phyloP scores from a whole-genome alignment of 2,797 vertebrate species.

The Enteromius afrohamiltoni region DNA sequence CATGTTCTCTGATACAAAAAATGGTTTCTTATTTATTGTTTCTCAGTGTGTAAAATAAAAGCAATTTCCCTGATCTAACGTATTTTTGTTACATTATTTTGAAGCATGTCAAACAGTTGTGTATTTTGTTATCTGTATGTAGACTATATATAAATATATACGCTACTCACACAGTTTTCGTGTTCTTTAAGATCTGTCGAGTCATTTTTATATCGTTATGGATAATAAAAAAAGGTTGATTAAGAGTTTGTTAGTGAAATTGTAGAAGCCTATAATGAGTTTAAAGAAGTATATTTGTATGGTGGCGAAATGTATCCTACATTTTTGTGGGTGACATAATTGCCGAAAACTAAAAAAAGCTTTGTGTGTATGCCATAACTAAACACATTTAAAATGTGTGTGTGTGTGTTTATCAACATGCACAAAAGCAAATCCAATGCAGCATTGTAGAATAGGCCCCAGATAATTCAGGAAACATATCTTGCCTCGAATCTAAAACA shows the following conservation, averaged over 20 bases:
- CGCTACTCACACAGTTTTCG: not conserved
- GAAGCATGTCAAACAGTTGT: not conserved
- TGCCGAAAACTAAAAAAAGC: not conserved
- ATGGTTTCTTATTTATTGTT: not conserved
- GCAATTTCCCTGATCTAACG: not conserved
- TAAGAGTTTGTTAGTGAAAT: slow-evolving; percentile 8
- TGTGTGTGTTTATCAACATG: slow-evolving; percentile 34
- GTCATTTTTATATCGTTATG: not conserved
- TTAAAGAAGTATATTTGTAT: not conserved
- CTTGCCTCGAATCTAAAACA: not conserved
- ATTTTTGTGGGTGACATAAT: slow-evolving; percentile 11
- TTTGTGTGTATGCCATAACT: slow-evolving; percentile 35
- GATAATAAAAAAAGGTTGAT: not conserved
- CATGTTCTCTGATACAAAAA: not conserved
- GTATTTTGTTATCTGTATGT: not conserved
- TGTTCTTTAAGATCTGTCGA: not conserved
- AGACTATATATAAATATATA: not conserved
- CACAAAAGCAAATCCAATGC: not conserved
- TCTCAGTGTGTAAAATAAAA: slow-evolving; percentile 4
- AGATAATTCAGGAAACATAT: not conserved
- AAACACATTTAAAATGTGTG: not conserved
- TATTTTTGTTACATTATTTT: not conserved
- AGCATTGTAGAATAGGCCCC: not conserved
- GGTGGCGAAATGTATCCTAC: not conserved
- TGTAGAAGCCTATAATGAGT: not conserved